These are phyloP conservation scores for Xyrichtys novacula DNA, from an alignment of 2,797 vertebrate genomes.

Conservation along the genomic window DNA sequence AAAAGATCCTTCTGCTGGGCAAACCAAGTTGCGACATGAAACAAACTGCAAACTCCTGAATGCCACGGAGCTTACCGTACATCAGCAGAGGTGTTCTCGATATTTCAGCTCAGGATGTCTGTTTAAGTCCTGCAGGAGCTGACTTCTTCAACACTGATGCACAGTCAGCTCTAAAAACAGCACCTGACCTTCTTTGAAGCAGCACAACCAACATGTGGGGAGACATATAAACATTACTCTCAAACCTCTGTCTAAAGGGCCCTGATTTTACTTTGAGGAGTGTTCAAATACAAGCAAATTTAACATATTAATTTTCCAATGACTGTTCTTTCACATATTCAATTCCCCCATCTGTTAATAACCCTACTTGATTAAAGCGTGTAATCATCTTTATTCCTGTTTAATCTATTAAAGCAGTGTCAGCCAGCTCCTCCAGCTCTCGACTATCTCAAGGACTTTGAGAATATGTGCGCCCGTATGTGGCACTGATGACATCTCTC, in stretches of 20 bases:
- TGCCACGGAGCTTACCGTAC: neutral
- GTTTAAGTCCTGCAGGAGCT: conserved; percentile 34
- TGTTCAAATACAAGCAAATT: conserved; percentile 55
- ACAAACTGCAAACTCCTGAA: too few relatives aligned
- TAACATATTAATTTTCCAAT: conserved; percentile 69
- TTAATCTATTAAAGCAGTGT: conserved; percentile 58
- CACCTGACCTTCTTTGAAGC: conserved; percentile 4
- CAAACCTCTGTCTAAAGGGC: conserved; percentile 30
- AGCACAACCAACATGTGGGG: conserved; percentile 20
- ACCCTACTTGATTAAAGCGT: conserved; percentile 76
- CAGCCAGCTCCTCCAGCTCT: conserved; percentile 64
- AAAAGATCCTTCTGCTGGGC: too few relatives aligned
- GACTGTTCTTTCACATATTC: conserved; percentile 60
- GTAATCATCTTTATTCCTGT: conserved; percentile 64
- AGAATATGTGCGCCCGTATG: conserved; percentile 18
- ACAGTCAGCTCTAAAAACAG: conserved; percentile 19
- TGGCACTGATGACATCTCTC: conserved; percentile 37
- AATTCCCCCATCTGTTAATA: conserved; percentile 73
- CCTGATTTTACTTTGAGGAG: conserved; percentile 60
- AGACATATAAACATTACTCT: conserved; percentile 29
- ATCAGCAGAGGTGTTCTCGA: neutral
- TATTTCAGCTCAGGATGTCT: conserved; percentile 10
- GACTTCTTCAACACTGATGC: conserved; percentile 38
- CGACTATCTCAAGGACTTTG: conserved; percentile 52
- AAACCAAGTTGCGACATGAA: too few relatives aligned